Conservation (phyloP, 2,797 vertebrate genomes). For the Sebastes matsubarae region DNA sequence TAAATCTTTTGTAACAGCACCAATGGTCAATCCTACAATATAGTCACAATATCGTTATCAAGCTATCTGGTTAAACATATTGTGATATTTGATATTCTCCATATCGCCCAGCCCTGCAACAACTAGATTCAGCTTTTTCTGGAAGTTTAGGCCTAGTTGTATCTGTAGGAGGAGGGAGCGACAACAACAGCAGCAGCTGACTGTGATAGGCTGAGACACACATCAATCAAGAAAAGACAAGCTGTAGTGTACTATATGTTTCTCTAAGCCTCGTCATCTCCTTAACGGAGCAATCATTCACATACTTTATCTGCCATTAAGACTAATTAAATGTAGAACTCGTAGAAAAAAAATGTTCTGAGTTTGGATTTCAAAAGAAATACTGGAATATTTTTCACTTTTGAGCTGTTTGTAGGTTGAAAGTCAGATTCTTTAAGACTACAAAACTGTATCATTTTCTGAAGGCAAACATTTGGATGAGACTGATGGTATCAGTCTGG, state of each 20-base stretch:
- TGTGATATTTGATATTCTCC: no score
- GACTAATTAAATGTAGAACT: not conserved
- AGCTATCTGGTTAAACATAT: no score
- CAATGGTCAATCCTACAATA: no score
- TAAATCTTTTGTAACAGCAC: no score
- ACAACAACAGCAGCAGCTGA: not conserved
- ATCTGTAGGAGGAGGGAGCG: not conserved
- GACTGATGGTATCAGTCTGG: not conserved
- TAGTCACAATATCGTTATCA: no score
- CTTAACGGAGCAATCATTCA: not conserved
- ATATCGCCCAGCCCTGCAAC: not conserved
- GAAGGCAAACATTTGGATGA: not conserved
- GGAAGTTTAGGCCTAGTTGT: not conserved
- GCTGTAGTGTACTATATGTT: accelerated
- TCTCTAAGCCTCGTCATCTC: no score
- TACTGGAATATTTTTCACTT: not conserved
- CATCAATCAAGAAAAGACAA: not conserved
- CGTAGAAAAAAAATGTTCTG: no score
- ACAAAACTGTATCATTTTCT: not conserved
- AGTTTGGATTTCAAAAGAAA: not conserved
- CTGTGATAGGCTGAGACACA: not conserved
- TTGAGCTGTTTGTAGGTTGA: not conserved
- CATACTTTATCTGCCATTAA: not conserved
- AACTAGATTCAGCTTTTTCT: not conserved
- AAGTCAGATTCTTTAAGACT: not conserved